Percentiles rank a stretch among this genome's conserved stretches.
These are phyloP conservation scores for Ypsolopha scabrella DNA, from an alignment of 2,888 invertebrate species.

Conservation along the genomic window DNA sequence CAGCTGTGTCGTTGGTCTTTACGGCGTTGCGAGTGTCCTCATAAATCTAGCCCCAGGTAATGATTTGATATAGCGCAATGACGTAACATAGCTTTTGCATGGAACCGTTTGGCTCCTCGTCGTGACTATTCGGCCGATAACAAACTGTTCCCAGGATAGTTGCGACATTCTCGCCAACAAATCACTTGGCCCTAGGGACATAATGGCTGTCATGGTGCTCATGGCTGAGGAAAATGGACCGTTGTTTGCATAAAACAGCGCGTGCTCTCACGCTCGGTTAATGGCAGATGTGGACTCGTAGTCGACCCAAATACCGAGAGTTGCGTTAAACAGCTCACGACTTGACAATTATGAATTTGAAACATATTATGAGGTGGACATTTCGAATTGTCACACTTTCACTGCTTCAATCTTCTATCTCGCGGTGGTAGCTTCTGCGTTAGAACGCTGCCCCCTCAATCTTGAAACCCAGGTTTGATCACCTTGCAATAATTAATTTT, in stretches of 20 bases:
- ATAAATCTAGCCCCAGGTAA: conserved; percentile 42
- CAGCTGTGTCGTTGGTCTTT: conserved; percentile 7
- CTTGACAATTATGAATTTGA: conserved; percentile 22
- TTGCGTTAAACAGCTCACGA: conserved; percentile 25
- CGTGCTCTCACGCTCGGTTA: conserved; percentile 49
- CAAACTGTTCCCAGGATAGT: conserved; percentile 38
- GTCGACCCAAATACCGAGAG: conserved; percentile 29
- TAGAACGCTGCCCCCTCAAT: no score
- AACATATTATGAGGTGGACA: neutral
- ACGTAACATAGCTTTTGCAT: conserved; percentile 30
- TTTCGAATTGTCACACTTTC: neutral
- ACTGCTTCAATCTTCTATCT: no score
- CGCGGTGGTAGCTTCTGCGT: no score
- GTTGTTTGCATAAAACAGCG: conserved; percentile 50
- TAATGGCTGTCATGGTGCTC: conserved; percentile 47
- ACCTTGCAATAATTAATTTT: no score
- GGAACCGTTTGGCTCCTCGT: conserved; percentile 31
- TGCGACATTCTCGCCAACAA: conserved; percentile 34
- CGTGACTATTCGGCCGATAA: conserved; percentile 49
- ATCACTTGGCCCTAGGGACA: conserved; percentile 22
- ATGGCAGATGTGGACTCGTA: conserved; percentile 27
- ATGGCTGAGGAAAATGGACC: conserved; percentile 29
- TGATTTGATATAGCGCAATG: conserved; percentile 42
- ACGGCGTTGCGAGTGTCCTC: conserved; percentile 19
- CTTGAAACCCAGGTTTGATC: no score